Percentiles rank a stretch among this genome's conserved stretches.
Evolutionary conservation across 2,888 invertebrate genomes (phyloP).

Genomic region (Minunthozetes semirufus): DNA sequence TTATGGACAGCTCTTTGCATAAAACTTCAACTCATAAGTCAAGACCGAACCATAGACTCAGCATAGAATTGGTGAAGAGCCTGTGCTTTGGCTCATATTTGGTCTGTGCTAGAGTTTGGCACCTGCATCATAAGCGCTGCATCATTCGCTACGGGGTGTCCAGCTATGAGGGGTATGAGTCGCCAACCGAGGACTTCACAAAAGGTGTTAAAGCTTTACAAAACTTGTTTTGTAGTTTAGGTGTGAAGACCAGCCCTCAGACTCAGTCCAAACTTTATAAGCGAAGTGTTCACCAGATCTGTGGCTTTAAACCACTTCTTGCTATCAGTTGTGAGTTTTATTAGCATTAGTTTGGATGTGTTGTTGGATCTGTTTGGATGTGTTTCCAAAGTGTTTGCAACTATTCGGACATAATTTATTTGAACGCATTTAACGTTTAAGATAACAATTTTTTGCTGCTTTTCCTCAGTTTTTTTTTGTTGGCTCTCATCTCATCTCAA

Average conservation of each 20-base stretch:
- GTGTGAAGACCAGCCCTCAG: slow-evolving; percentile 31
- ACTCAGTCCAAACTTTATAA: slow-evolving; percentile 14
- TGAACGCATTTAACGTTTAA: neutral
- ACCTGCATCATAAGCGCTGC: slow-evolving; percentile 22
- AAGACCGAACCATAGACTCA: neutral
- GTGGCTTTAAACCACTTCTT: slow-evolving; percentile 29
- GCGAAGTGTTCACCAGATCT: slow-evolving; percentile 7
- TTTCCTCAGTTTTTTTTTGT: neutral
- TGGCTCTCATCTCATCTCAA: too few relatives aligned
- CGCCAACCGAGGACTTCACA: slow-evolving; percentile 12
- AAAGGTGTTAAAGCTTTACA: slow-evolving; percentile 31
- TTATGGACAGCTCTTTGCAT: slow-evolving; percentile 12
- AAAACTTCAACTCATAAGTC: neutral
- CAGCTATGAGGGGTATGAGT: slow-evolving; percentile 20
- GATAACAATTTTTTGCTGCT: neutral
- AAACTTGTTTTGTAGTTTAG: slow-evolving; percentile 32
- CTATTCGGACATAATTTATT: neutral
- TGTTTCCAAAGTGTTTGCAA: too few relatives aligned
- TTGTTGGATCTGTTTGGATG: too few relatives aligned
- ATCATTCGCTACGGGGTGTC: slow-evolving; percentile 31
- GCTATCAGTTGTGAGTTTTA: neutral
- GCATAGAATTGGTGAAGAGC: neutral
- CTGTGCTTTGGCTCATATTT: neutral
- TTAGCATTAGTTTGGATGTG: neutral
- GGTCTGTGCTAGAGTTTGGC: slow-evolving; percentile 20